A percentile compares a stretch with the other conserved stretches of the same genome.
Conservation (phyloP, 2,797 vertebrate species). For the Poeciliopsis infans region DNA sequence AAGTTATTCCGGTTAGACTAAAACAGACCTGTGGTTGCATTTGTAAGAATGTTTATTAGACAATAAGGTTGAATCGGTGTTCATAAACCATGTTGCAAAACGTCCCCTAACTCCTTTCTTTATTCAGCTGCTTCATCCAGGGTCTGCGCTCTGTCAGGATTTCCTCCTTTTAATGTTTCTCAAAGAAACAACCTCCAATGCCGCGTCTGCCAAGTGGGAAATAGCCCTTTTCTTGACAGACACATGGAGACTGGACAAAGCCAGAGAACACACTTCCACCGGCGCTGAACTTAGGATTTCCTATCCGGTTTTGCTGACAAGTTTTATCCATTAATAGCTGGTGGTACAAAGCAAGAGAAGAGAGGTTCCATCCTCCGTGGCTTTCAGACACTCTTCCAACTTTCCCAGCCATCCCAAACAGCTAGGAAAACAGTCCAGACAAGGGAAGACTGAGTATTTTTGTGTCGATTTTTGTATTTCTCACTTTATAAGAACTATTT, state of each 20-base stretch:
- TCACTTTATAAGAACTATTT: not conserved
- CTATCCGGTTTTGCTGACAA: constrained; percentile 33
- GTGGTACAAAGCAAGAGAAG: constrained; percentile 29
- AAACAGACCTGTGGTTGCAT: not conserved
- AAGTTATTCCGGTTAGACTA: not conserved
- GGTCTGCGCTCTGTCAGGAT: constrained; percentile 70
- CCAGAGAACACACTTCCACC: constrained; percentile 41
- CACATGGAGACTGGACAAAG: constrained; percentile 30
- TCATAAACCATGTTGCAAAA: not conserved
- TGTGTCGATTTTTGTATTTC: not conserved
- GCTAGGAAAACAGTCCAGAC: constrained; percentile 55
- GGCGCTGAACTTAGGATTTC: constrained; percentile 43
- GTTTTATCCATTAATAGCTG: constrained; percentile 10
- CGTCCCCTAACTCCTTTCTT: not conserved
- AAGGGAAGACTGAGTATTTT: constrained; percentile 9
- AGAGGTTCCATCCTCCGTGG: constrained; percentile 2
- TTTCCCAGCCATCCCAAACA: constrained; percentile 38
- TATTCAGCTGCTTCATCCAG: constrained; percentile 61
- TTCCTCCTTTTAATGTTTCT: constrained; percentile 64
- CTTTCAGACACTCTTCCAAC: not conserved
- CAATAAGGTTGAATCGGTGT: constrained; percentile 12
- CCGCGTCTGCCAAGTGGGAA: constrained; percentile 33
- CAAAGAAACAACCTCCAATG: constrained; percentile 42
- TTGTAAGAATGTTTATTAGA: not conserved
- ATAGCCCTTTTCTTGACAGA: constrained; percentile 44